Evolutionary conservation across 2,113 vertebrate species (phyloP), one percentile per base, ranked within the genome.

Genomic region (Ctenodactylus gundi): DNA sequence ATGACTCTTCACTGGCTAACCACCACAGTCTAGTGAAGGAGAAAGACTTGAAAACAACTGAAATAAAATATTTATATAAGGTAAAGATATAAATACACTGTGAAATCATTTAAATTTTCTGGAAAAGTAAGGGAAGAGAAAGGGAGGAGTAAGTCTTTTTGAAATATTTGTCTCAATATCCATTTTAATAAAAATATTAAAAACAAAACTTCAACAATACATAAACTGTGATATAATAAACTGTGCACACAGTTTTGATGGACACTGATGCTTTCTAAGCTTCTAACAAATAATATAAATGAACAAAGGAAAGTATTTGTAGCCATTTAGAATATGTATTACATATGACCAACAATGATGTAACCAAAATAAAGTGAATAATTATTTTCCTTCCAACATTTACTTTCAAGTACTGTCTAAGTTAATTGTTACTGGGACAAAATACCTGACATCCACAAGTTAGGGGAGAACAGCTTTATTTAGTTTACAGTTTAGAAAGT

Each of bases 131-230:
- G 18, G 13, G 27, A 83, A 77, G 39, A 29, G 75, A 31, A 4
- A 65, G 14, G 67, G 49, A 91, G 72, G 34, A 62, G 23, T 0
- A 55, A 77, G 31, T 18, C 88, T 89, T 94, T 51, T 76, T 94
- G 57, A 17, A 76, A 80, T 85, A 57, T 75, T 53, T 60, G 73
- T 41, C 44, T 65, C n/a, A 6, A 9, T 80, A 60, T 49, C 76
- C 62, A 68, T 92, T 92, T 95, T 86, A 86, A 85, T 89, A 77
- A 14, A 72, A 89, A 96, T 77, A 36, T 7, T 10, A 82, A 91
- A 76, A 18, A 41, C 57, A 36, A 76, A 91, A 60, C 4, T 62
- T 91, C 36, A 53, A 65, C 9, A 86, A 21, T 36, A 81, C 18
- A 27, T 85, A 90, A 53, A 87, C 23, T 68, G 29, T 36, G 6